These are phyloP conservation scores for Hormaphis cornu DNA, from an alignment of 1,140 invertebrate genomes.

Conservation along the genomic window DNA sequence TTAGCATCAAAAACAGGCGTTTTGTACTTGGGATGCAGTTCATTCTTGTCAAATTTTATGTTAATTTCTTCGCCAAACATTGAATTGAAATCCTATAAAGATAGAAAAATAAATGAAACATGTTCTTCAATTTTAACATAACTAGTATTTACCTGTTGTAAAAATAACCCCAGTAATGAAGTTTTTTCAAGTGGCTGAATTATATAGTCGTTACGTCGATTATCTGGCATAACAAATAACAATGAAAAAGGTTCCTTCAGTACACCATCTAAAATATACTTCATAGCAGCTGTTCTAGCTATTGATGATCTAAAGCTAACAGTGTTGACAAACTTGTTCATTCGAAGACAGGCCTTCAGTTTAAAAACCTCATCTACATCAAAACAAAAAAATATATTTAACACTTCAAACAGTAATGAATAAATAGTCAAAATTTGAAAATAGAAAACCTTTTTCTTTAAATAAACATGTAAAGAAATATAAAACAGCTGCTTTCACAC, in stretches of 20 bases:
- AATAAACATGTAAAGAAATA: conserved; percentile 67
- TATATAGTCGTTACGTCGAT: conserved; percentile 25
- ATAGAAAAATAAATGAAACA: background rate
- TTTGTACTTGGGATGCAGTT: conserved; percentile 12
- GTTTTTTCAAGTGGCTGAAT: conserved; percentile 22
- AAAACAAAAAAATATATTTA: background rate
- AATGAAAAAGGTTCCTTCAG: conserved; percentile 26
- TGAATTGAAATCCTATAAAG: conserved; percentile 5
- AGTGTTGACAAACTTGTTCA: conserved; percentile 28
- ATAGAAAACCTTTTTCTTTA: conserved; percentile 40
- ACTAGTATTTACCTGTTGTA: background rate
- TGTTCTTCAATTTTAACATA: background rate
- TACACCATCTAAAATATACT: conserved; percentile 25
- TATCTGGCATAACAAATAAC: conserved; percentile 15
- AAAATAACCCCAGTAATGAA: conserved; percentile 9
- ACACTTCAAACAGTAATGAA: background rate
- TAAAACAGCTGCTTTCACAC: conserved; percentile 52
- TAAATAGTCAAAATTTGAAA: background rate
- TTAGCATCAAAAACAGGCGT: conserved; percentile 19
- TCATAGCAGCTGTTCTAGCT: conserved; percentile 26
- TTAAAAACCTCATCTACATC: conserved; percentile 15
- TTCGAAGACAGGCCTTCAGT: conserved; percentile 11
- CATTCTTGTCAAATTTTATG: conserved; percentile 12
- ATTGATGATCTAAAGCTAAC: conserved; percentile 20
- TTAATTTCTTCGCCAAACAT: background rate